Percentiles rank a stretch among this genome's conserved stretches.
Conservation (phyloP, 2,888 invertebrate genomes). For the Pheosia gnoma region DNA sequence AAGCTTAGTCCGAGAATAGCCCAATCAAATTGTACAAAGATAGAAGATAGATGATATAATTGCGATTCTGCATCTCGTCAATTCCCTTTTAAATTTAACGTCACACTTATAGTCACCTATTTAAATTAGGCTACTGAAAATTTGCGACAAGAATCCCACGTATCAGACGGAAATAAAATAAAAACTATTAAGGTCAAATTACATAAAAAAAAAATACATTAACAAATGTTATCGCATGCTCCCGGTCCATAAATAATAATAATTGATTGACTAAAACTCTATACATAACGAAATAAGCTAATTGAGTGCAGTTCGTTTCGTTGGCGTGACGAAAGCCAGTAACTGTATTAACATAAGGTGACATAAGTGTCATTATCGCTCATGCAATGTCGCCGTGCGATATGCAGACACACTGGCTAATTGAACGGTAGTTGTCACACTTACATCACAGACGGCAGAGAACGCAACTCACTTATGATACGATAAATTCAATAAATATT, state of each 20-base stretch:
- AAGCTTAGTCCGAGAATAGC: neutral
- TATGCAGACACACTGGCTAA: slow-evolving; percentile 16
- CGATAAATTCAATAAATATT: slow-evolving; percentile 20
- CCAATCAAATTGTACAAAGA: too few relatives aligned
- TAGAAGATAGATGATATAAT: too few relatives aligned
- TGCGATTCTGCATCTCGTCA: too few relatives aligned
- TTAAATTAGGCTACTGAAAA: too few relatives aligned
- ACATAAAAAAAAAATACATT: neutral
- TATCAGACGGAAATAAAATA: too few relatives aligned
- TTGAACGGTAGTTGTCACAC: slow-evolving; percentile 38
- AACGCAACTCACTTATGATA: slow-evolving; percentile 22
- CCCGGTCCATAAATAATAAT: neutral
- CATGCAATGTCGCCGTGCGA: slow-evolving; percentile 15
- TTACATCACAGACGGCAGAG: slow-evolving; percentile 25
- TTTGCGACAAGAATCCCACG: too few relatives aligned
- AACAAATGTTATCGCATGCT: neutral
- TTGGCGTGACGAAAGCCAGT: slow-evolving; percentile 3
- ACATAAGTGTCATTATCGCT: slow-evolving; percentile 12
- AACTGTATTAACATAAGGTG: slow-evolving; percentile 9
- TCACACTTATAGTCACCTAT: too few relatives aligned
- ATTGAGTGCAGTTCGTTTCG: slow-evolving; percentile 2
- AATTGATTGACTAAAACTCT: neutral
- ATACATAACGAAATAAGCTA: neutral
- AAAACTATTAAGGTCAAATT: too few relatives aligned
- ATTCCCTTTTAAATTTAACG: too few relatives aligned